These are phyloP conservation scores for Anguilla megastoma DNA, from an alignment of 2,797 vertebrate genomes.

Conservation along the genomic window DNA sequence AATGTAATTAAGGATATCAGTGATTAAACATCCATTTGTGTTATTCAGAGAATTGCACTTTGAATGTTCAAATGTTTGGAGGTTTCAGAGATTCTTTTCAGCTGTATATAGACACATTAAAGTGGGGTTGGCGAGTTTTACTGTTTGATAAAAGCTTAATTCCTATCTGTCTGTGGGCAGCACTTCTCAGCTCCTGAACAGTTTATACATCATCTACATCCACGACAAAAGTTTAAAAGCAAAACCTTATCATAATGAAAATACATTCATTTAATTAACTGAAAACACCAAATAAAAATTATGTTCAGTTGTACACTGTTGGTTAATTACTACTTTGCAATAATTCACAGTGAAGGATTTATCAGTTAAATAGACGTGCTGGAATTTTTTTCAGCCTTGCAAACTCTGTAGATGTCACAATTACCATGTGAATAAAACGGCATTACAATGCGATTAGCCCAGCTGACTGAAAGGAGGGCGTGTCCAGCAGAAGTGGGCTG, in stretches of 20 bases:
- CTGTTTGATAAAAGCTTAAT: conserved; percentile 9
- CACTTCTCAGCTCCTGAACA: neutral
- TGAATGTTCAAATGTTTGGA: neutral
- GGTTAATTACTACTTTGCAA: neutral
- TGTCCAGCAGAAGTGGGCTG: neutral
- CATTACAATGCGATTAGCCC: neutral
- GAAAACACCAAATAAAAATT: neutral
- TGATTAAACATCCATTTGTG: neutral
- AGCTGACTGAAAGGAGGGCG: neutral
- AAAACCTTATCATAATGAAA: neutral
- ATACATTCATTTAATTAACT: neutral
- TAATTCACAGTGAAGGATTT: neutral
- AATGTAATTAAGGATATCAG: conserved; percentile 6
- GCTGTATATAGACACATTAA: neutral
- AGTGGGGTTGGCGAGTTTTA: neutral
- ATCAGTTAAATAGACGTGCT: neutral
- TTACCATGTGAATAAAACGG: neutral
- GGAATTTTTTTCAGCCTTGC: neutral
- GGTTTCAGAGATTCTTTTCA: neutral
- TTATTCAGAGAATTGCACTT: neutral
- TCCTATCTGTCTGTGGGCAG: neutral
- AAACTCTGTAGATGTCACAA: neutral
- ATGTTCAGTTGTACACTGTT: neutral
- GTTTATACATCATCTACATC: neutral
- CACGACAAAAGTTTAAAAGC: neutral